Percentiles rank a stretch among this genome's conserved stretches.
Conservation (phyloP, 2,113 vertebrate species). For the Semnornis frantzii region DNA sequence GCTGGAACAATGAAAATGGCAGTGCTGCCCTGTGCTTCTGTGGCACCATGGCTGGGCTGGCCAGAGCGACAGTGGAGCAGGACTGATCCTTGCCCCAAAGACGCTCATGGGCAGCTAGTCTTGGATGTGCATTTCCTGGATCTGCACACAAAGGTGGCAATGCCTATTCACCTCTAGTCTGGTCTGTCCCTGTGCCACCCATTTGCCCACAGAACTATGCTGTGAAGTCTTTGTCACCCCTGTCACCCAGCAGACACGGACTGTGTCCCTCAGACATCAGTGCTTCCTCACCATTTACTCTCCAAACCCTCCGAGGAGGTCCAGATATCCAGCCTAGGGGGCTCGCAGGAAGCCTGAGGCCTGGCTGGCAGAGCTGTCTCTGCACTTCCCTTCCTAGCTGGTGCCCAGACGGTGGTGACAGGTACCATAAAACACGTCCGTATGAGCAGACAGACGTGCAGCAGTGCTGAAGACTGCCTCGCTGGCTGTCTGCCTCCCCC, state of each 20-base stretch:
- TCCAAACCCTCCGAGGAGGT: neutral
- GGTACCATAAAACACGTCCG: neutral
- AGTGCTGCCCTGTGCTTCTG: rapidly evolving
- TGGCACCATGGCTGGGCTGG: rapidly evolving
- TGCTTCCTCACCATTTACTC: neutral
- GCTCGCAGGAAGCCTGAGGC: neutral
- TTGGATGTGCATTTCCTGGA: neutral
- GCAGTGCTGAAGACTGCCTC: neutral
- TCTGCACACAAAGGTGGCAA: neutral
- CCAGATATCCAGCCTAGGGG: rapidly evolving
- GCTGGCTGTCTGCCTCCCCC: neutral
- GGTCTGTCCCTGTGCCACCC: neutral
- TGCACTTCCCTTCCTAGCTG: rapidly evolving
- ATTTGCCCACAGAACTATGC: rapidly evolving
- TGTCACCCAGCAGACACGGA: neutral
- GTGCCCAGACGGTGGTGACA: neutral
- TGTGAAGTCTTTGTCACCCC: neutral
- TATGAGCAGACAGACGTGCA: rapidly evolving
- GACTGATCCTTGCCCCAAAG: neutral
- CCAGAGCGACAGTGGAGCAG: neutral
- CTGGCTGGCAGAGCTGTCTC: neutral
- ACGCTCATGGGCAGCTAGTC: rapidly evolving
- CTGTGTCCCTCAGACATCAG: rapidly evolving
- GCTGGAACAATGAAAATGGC: neutral
- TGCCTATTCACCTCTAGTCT: neutral